Conservation (phyloP, 2,113 vertebrate species). For the Petaurus breviceps region DNA sequence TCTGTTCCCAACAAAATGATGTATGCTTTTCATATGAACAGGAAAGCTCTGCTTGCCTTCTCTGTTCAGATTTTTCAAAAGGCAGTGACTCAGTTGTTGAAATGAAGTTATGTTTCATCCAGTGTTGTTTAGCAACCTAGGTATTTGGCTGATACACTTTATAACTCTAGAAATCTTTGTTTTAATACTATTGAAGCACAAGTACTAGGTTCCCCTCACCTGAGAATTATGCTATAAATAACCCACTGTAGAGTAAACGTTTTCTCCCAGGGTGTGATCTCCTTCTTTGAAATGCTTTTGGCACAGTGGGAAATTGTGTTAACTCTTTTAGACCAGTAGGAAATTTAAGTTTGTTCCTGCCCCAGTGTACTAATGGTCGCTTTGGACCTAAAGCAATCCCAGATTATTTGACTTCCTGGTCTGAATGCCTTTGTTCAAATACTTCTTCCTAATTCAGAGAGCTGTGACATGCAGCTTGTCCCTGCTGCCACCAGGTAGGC, state of each 20-base stretch:
- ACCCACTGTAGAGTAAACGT: background rate
- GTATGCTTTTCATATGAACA: background rate
- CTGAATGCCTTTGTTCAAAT: background rate
- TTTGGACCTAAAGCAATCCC: background rate
- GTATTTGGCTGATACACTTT: background rate
- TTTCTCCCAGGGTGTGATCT: background rate
- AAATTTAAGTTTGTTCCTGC: background rate
- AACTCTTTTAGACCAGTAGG: background rate
- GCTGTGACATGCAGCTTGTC: background rate
- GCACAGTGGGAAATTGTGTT: background rate
- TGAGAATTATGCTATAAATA: background rate
- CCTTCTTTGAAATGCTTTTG: background rate
- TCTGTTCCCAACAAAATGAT: too few relatives aligned
- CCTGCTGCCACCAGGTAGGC: background rate
- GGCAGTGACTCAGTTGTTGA: background rate
- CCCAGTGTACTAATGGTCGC: background rate
- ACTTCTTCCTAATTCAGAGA: background rate
- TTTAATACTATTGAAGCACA: background rate
- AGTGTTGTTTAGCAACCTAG: background rate
- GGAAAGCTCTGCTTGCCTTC: background rate
- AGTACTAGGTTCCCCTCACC: background rate
- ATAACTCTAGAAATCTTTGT: too few relatives aligned
- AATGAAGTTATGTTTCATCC: background rate
- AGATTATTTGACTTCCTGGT: background rate
- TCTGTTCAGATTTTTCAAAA: background rate